Base-by-base conservation (phyloP, 2,888 invertebrate genomes). In the Heliconius ethilla region DNA sequence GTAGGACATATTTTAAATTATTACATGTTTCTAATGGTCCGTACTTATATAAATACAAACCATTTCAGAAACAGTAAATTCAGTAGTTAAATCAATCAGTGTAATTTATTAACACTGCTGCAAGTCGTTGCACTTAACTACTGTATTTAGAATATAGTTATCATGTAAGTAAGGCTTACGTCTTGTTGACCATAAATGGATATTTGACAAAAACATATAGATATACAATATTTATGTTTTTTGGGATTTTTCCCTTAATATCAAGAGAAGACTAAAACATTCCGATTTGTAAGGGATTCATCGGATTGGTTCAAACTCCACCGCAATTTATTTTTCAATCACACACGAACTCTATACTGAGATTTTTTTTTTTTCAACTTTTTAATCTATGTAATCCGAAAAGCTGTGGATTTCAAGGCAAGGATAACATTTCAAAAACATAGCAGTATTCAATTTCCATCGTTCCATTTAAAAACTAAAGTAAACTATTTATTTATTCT, bases 271-370 rank as follows among this genome's bases (percentile, higher is more conserved):
- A 66, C 76, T 51, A 76, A 40, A 59, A 69, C 33, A 65, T 51
- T 72, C 65, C 37, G 76, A 72, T 76, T 76, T 70, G 65, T 37
- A 76, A 66, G 51, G 72, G 76, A 55, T 76, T 66, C 72, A 72
- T 79, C 70, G 77, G 45, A 75, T 79, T 67, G 77, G 78, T 70
- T 70, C 51, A 78, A 81, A 80, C 77, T 79, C 81, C 81, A 77
- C 77, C 79, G 79, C 83, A 83, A 82, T 83, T 82, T 83, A 83
- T 83, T 83, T 83, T 83, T 82, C 83, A 83, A 82, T 83, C 82
- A 80, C 78, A 82, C 81, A 78, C 75, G 75, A 81, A 83, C 73
- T 79, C 72, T 59, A 70, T 70, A 25, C 62, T 62, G 70, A 72
- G 45, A 40, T 40, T 40, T 29, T 75, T 79, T 80, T 79, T 80